Evolutionary conservation across 2,113 vertebrate species (phyloP).

Genomic region (Nycticebus coucang): DNA sequence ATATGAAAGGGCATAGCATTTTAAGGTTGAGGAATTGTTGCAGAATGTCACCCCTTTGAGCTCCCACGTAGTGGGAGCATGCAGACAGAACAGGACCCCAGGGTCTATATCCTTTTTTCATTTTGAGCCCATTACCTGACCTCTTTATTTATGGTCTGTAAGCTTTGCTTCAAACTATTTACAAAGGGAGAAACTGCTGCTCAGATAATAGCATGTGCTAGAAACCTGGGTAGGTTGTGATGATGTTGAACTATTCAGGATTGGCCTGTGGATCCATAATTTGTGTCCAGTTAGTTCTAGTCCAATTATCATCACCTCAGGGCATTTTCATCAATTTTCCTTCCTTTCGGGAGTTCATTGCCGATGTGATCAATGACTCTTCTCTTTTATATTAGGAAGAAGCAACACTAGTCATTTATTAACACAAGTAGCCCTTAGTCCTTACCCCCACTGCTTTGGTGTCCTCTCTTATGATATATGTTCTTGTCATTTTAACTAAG

Average conservation of each 20-base stretch:
- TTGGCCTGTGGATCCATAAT: background rate
- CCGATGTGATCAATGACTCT: background rate
- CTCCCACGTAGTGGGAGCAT: background rate
- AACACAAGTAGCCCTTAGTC: background rate
- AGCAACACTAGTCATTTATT: background rate
- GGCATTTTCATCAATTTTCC: background rate
- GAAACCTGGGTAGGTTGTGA: background rate
- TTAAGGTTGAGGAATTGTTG: background rate
- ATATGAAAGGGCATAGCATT: background rate
- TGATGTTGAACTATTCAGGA: background rate
- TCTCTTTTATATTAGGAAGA: background rate
- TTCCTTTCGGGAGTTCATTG: background rate
- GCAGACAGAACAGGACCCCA: background rate
- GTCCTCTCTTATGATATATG: background rate
- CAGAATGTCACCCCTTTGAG: background rate
- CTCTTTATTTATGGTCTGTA: background rate
- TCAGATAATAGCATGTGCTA: background rate
- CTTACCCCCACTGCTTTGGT: constrained; percentile 64
- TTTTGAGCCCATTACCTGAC: background rate
- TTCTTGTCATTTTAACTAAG: constrained; percentile 53
- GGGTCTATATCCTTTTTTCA: background rate
- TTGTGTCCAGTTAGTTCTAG: background rate
- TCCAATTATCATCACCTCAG: background rate
- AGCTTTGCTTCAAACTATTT: constrained; percentile 26
- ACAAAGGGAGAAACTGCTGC: background rate